Base-by-base conservation (phyloP, 2,113 vertebrate genomes). In the Aramus guarauna region DNA sequence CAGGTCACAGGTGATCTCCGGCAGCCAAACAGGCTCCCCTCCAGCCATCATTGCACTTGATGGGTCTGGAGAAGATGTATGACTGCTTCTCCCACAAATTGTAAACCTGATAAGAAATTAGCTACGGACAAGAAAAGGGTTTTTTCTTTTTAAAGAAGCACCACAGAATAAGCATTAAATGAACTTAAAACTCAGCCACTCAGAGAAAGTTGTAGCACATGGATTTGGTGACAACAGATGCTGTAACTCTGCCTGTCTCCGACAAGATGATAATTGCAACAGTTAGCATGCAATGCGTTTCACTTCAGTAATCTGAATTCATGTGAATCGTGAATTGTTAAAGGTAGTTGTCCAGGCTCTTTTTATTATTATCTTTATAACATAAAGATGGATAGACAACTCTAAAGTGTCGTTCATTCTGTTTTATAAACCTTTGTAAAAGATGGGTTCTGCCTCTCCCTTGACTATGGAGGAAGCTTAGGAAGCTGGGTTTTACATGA, bases 321-420 rank as follows among this genome's bases (percentile, higher is more conserved):
- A 85, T 82, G 73, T 74, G 69, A 53, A 56, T 11, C 85, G 43
- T 58, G 74, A 80, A 59, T 90, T 90, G 64, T 74, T 95, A 87
- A 75, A 88, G 37, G 63, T 84, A 63, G 81, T 75, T 87, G 11
- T 84, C 56, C 56, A 59, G 76, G 69, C 39, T 90, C 3, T 37
- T 81, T 95, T 96, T 88, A 60, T 74, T 78, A 92, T 91, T 93
- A n/a, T n/a, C n/a, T n/a, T n/a, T n/a, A n/a, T n/a, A 92, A 88
- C 52, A 81, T 88, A 92, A 87, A 93, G 69, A 91, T 73, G 77
- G 88, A 82, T 29, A 89, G 80, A 41, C 24, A 90, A 32, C 37
- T 63, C 41, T n/a, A 27, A 89, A 90, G 11, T 47, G 43, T 68
- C 21, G 10, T 55, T 85, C 77, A 50, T 75, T 52, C 15, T 74